Evolutionary conservation across 2,113 vertebrate genomes (phyloP).

Genomic region (Microcebus jonahi): DNA sequence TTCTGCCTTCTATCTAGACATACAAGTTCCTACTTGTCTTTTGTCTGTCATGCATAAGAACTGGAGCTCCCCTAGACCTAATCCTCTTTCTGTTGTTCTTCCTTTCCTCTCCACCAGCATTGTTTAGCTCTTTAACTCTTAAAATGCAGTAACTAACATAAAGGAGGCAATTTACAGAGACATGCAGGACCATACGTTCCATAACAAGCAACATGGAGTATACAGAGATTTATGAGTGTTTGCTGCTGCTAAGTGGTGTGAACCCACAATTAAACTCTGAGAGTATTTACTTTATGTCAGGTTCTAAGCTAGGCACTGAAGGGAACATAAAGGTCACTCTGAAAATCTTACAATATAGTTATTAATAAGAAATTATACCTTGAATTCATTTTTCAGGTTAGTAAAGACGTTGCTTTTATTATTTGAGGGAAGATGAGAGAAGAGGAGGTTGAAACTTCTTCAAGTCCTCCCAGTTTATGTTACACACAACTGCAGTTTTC

Average conservation of each 20-base stretch:
- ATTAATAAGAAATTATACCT: background rate
- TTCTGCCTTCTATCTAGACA: background rate
- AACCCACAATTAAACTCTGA: background rate
- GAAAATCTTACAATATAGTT: background rate
- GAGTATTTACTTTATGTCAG: background rate
- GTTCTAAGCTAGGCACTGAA: background rate
- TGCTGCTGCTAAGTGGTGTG: background rate
- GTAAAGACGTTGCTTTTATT: background rate
- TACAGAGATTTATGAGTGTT: background rate
- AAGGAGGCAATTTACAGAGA: background rate
- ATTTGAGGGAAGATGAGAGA: background rate
- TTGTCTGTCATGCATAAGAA: background rate
- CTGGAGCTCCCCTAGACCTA: background rate
- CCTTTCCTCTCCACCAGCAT: background rate
- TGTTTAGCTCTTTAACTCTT: background rate
- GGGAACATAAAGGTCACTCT: background rate
- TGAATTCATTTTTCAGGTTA: background rate
- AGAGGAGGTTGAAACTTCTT: background rate
- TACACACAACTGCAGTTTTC: background rate
- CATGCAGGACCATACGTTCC: background rate
- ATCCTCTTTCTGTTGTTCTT: fast-evolving
- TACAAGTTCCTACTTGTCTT: background rate
- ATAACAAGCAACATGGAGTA: background rate
- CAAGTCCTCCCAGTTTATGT: background rate
- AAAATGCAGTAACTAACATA: background rate